A percentile compares a stretch with the other conserved stretches of the same genome.
phyloP scores from a whole-genome alignment of 53 echinoderm and acorn worm genomes.

The Henricia sp. region DNA sequence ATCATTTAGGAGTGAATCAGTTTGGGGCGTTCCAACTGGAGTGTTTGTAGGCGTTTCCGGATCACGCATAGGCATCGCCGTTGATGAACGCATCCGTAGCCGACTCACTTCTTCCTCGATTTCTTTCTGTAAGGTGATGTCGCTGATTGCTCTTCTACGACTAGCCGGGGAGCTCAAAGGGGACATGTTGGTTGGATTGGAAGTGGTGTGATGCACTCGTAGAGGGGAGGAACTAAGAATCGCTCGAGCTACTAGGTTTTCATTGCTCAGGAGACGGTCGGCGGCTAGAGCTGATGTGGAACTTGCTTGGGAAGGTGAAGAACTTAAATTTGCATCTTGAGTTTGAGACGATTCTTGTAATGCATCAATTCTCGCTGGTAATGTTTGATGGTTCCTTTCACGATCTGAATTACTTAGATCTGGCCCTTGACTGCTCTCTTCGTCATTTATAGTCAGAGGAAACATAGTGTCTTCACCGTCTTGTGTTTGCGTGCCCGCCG shows the following conservation, averaged over 20 bases:
- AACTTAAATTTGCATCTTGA: constrained; percentile 6
- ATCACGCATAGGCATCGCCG: constrained; percentile 33
- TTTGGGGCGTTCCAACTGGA: constrained; percentile 41
- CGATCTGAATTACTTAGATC: not conserved
- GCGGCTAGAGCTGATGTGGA: constrained; percentile 43
- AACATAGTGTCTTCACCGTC: constrained; percentile 41
- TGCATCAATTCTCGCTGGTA: not conserved
- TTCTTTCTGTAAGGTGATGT: constrained; percentile 78
- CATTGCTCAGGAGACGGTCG: constrained; percentile 55
- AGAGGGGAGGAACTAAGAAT: constrained; percentile 23
- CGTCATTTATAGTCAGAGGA: constrained; percentile 8
- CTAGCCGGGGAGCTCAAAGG: constrained; percentile 62
- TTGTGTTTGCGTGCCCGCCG: not conserved
- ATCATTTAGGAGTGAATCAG: not conserved
- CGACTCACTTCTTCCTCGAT: constrained; percentile 80
- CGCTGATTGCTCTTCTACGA: constrained; percentile 75
- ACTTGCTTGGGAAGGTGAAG: constrained; percentile 39
- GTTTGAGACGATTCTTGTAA: not conserved
- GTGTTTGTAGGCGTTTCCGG: constrained; percentile 51
- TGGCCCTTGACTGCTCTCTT: not conserved
- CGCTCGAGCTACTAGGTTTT: constrained; percentile 40
- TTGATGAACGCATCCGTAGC: constrained; percentile 73
- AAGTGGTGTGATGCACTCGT: constrained; percentile 2
- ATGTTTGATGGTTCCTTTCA: not conserved
- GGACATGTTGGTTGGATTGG: not conserved